These are phyloP conservation scores for Drosophila siamana DNA, from an alignment of 2,888 invertebrate genomes.

Conservation along the genomic window DNA sequence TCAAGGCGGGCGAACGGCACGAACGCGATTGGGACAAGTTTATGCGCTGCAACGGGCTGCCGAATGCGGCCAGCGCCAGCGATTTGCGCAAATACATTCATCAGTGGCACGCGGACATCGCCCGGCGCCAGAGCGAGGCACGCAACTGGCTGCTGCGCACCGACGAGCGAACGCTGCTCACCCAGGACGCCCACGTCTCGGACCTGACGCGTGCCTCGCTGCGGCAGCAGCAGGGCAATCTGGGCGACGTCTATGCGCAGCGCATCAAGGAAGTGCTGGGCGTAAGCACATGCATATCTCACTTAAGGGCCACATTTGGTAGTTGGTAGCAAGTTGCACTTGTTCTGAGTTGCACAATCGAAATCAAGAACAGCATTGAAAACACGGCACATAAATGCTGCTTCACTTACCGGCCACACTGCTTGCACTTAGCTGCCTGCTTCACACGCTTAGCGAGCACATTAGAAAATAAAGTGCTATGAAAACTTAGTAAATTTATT, in stretches of 20 bases:
- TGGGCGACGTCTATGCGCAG: slow-evolving; percentile 84
- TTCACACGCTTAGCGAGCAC: too few species aligned
- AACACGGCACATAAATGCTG: too few species aligned
- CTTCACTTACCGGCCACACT: too few species aligned
- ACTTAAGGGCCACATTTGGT: not conserved
- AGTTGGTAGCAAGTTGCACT: too few species aligned
- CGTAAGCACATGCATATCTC: slow-evolving; percentile 53
- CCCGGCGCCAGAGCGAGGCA: slow-evolving; percentile 71
- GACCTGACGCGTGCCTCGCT: slow-evolving; percentile 82
- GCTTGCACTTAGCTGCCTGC: too few species aligned
- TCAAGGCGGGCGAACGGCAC: slow-evolving; percentile 78
- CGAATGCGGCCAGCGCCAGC: slow-evolving; percentile 84
- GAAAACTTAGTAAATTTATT: too few species aligned
- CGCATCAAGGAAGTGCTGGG: slow-evolving; percentile 84
- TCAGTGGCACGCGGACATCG: slow-evolving; percentile 83
- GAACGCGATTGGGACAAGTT: slow-evolving; percentile 84
- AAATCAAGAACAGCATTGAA: too few species aligned
- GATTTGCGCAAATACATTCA: slow-evolving; percentile 85
- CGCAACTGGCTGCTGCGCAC: slow-evolving; percentile 85
- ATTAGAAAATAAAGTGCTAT: too few species aligned
- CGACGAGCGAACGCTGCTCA: slow-evolving; percentile 84
- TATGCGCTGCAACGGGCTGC: slow-evolving; percentile 85
- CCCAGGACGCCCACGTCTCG: slow-evolving; percentile 82
- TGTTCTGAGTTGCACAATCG: too few species aligned
- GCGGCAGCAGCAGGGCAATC: slow-evolving; percentile 81